phyloP scores from a whole-genome alignment of 2,888 invertebrate genomes.

The Agonum fuliginosum region DNA sequence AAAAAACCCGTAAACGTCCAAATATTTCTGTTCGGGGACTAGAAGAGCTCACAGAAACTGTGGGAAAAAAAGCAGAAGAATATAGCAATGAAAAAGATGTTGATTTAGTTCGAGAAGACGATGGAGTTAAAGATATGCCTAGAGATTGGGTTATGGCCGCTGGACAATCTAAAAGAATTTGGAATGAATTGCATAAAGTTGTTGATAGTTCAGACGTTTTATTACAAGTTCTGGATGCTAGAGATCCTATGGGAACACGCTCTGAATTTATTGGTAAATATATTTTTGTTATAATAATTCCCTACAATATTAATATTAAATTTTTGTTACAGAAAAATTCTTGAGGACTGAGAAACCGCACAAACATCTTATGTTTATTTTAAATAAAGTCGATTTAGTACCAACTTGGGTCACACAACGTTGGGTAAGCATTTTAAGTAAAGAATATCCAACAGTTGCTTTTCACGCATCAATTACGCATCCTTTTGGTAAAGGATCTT shows the following conservation, averaged over 20 bases:
- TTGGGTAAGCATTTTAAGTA: constrained; percentile 96
- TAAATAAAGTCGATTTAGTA: constrained; percentile 97
- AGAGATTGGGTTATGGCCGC: constrained; percentile 97
- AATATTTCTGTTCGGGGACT: constrained; percentile 85
- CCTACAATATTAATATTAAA: constrained; percentile 4
- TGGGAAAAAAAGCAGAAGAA: constrained; percentile 81
- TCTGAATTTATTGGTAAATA: constrained; percentile 85
- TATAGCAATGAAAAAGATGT: constrained; percentile 90
- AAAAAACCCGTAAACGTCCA: constrained; percentile 93
- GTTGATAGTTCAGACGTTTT: constrained; percentile 99
- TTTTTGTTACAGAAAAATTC: constrained; percentile 80
- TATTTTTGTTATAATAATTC: not conserved
- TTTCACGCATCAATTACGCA: constrained; percentile 99
- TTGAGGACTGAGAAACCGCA: constrained; percentile 95
- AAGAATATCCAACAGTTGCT: constrained; percentile 97
- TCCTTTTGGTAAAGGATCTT: constrained; percentile 97
- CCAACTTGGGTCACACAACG: constrained; percentile 99
- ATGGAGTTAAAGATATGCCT: constrained; percentile 85
- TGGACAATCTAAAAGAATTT: constrained; percentile 97
- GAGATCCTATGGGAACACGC: constrained; percentile 97
- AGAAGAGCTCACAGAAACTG: constrained; percentile 84
- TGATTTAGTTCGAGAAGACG: constrained; percentile 88
- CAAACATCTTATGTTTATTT: constrained; percentile 96
- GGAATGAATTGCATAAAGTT: constrained; percentile 99
- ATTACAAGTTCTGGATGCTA: constrained; percentile 95